Base-by-base conservation (phyloP, 2,797 vertebrate genomes). In the Tolypeutes matacus region DNA sequence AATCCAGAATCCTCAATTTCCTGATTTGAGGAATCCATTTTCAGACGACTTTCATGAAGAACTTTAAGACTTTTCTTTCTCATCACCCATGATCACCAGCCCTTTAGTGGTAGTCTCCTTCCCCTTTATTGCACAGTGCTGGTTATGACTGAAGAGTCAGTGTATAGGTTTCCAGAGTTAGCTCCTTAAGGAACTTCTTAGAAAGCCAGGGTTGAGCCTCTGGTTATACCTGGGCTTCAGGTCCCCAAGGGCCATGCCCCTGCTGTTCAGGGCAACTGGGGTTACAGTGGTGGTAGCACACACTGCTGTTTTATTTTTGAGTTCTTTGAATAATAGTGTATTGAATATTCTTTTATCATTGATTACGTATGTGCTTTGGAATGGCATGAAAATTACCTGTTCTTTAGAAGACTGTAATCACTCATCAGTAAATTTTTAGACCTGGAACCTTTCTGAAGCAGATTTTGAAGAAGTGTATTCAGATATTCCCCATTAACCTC, bases 201-300 rank as follows among this genome's bases (percentile, higher is more conserved):
- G 99, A 99, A 98, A 99, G 99, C 99, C 99, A 99, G 95, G 98
- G 97, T 99, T 99, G 97, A 99, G 99, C 96, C 99, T 99, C 98
- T 98, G 98, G 96, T 99, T 99, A 96, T 99, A 99, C 36, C 99
- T 99, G 78, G 98, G 98, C 98, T 99, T 99, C 94, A 99, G 98
- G 51, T 99, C 98, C 14, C 98, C 99, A 96, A 98, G 99, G 12
- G 98, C 98, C 96, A 99, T 98, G 1, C 99, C 98, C 0, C 99
- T 99, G 80, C 99, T 99, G 97, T 99, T 99, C 98, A 99, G 99
- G 46, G 83, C 95, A 94, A 21, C 73, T 64, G 4, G 5, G 17
- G 27, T 34, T 51, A 2, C 11, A 58, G 7, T 2, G 12, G 36
- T 82, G 18, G 20, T 34, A 18, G 27, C 0, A 20, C 13, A 36